Base-by-base conservation (phyloP, 1,140 invertebrate species). In the Drosophila tsacasi region DNA sequence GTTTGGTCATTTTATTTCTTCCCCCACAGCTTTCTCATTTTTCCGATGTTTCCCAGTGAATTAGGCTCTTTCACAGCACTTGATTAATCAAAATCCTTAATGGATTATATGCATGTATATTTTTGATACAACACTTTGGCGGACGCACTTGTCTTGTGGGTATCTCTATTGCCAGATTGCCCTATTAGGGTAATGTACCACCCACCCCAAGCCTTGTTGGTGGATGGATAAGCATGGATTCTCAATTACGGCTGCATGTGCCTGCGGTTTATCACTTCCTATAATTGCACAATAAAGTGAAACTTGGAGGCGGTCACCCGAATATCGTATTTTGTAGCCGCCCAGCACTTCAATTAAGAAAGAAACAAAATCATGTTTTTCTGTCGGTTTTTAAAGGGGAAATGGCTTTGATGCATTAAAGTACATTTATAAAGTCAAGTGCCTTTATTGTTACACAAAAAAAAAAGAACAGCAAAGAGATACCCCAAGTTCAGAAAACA, bases 261-360 rank as follows among this genome's bases (percentile, higher is more conserved):
- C 52, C 67, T 71, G 67, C 63, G 67, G 67, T 71, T 67, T 71
- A 68, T 49, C 67, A 71, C 67, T 71, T 49, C 49, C 49, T 27
- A 71, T 55, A 67, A 71, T 71, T 55, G 63, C 49, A 67, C 17
- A 71, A 71, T 71, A 71, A 71, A 71, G 47, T 30, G 19, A 52
- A 68, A 35, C 60, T 64, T 67, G 37, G 30, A 64, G 44, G 21
- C 42, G 59, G 62, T 71, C 63, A 71, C 46, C 37, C 67, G 39
- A 67, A 44, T 46, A 10, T 25, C 8, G 15, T 7, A 10, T 42
- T 40, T 65, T 61, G 37, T 64, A 52, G 25, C 27, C 21, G 21
- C 62, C 52, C 32, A 50, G 27, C 47, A 42, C 21, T 69, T 69
- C 37, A 49, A 66, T 69, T 69, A 66, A 13, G 35, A 52, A 52